These are phyloP conservation scores for Chrysomallon squamiferum DNA, from an alignment of 1,140 invertebrate species.

Conservation along the genomic window DNA sequence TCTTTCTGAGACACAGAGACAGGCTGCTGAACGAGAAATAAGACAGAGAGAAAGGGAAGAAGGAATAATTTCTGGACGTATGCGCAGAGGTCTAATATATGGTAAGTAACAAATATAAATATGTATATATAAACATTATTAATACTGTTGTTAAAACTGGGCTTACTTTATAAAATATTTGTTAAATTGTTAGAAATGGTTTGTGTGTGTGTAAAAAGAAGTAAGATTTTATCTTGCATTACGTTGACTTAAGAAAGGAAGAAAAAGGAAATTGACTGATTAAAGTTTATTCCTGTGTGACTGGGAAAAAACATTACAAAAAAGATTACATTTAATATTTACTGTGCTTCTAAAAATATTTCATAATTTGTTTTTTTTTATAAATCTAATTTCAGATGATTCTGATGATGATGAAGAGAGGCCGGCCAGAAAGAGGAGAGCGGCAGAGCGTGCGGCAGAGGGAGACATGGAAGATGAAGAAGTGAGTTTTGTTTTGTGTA, in stretches of 20 bases:
- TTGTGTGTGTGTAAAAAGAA: background rate
- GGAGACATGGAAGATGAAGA: slow-evolving; percentile 78
- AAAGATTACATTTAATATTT: background rate
- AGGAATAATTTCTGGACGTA: slow-evolving; percentile 77
- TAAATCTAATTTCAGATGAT: slow-evolving; percentile 57
- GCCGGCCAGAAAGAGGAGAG: slow-evolving; percentile 75
- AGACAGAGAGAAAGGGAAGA: slow-evolving; percentile 83
- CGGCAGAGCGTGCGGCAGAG: slow-evolving; percentile 84
- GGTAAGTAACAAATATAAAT: slow-evolving; percentile 61
- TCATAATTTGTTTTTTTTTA: background rate
- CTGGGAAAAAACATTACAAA: no score
- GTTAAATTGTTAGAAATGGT: background rate
- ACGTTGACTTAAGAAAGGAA: no score
- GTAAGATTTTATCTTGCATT: background rate
- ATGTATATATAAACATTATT: background rate
- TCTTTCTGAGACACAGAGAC: slow-evolving; percentile 80
- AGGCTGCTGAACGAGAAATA: slow-evolving; percentile 88
- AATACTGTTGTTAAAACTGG: background rate
- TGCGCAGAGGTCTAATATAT: slow-evolving; percentile 70
- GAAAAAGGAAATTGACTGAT: no score
- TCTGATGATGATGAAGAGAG: slow-evolving; percentile 74
- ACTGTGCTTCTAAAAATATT: background rate
- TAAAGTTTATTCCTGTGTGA: no score
- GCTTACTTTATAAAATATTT: background rate
- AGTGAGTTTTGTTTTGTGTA: slow-evolving; percentile 56